A percentile compares a stretch with the other conserved stretches of the same genome.
phyloP scores from a whole-genome alignment of 1,140 invertebrate species.

The Rhagoletis zephyria region DNA sequence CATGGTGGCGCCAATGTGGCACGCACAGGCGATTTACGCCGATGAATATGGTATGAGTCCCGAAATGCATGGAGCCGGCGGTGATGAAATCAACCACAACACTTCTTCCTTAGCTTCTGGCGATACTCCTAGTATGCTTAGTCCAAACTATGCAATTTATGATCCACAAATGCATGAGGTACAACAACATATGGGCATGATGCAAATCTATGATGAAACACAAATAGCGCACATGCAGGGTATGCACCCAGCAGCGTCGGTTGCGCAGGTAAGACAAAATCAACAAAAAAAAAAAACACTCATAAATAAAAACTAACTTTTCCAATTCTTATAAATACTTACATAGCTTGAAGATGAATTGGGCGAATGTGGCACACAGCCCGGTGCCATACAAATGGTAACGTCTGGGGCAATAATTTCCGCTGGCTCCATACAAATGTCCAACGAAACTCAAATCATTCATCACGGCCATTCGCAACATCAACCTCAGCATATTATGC shows the following conservation, averaged over 20 bases:
- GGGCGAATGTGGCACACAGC: conserved; percentile 62
- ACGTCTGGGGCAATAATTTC: conserved; percentile 51
- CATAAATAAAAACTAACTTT: neutral
- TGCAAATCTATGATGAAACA: conserved; percentile 69
- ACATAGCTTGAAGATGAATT: conserved; percentile 66
- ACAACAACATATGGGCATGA: conserved; percentile 69
- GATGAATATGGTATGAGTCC: conserved; percentile 66
- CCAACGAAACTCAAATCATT: conserved; percentile 44
- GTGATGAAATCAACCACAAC: conserved; percentile 70
- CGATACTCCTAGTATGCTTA: conserved; percentile 68
- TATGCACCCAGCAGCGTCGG: conserved; percentile 61
- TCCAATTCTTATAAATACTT: neutral
- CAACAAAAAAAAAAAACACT: neutral
- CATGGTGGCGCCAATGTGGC: conserved; percentile 64
- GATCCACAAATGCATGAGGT: conserved; percentile 69
- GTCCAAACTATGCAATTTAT: conserved; percentile 69
- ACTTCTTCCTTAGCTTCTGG: conserved; percentile 63
- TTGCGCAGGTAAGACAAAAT: conserved; percentile 58
- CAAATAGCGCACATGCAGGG: conserved; percentile 65
- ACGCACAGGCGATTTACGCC: conserved; percentile 63
- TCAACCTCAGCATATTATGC: conserved; percentile 62
- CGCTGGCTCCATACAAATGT: conserved; percentile 25
- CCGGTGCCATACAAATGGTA: conserved; percentile 58
- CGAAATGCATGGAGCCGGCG: conserved; percentile 58
- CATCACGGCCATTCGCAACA: conserved; percentile 46